phyloP scores from a whole-genome alignment of 2,113 vertebrate species.

The Toxotes jaculatrix region DNA sequence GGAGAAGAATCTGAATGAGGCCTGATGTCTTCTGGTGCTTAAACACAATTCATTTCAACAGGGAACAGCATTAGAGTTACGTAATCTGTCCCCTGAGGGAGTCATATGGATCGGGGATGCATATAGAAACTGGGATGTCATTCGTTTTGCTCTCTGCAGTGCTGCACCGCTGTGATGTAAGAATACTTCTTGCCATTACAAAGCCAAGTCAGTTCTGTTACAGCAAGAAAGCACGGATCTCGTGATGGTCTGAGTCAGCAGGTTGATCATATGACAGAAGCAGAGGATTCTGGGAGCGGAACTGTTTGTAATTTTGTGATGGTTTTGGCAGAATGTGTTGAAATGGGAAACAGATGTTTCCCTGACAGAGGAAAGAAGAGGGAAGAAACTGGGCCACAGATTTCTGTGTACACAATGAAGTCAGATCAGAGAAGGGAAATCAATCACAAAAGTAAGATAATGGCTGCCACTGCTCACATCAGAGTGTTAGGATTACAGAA shows the following conservation, averaged over 20 bases:
- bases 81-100: conserved; percentile 33
- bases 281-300: conserved; percentile 60
- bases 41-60: conserved; percentile 34
- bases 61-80: conserved; percentile 24
- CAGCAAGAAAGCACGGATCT: conserved; percentile 15
- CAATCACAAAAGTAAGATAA: conserved; percentile 23
- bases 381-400: background rate
- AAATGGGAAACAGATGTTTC: conserved; percentile 74
- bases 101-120: conserved; percentile 38
- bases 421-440: conserved; percentile 11
- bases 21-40: conserved; percentile 12
- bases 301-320: conserved; percentile 31
- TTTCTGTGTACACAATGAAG: background rate
- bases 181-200: conserved; percentile 26
- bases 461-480: background rate
- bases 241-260: conserved; percentile 71
- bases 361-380: background rate
- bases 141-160: background rate
- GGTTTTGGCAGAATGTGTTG: background rate
- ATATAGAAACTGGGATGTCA: conserved; percentile 56
- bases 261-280: conserved; percentile 67
- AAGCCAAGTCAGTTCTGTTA: conserved; percentile 18
- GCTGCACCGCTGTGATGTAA: conserved; percentile 56
- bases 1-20: background rate
- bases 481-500: conserved; percentile 24